Base-by-base conservation (phyloP, 2,797 vertebrate genomes). In the Austrolebias charrua region DNA sequence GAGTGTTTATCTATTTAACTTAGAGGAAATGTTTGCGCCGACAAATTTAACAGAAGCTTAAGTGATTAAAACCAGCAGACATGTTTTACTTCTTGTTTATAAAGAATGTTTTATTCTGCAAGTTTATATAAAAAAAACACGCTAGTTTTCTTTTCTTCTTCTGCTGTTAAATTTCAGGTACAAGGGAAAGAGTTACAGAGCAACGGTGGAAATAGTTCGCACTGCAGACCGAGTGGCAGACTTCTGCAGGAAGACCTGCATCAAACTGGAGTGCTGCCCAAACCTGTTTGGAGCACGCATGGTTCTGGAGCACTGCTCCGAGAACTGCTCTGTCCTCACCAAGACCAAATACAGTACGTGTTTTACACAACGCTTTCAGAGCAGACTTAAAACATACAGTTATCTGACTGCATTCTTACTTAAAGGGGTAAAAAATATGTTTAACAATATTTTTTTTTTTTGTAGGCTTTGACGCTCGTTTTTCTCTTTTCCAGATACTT, bases 281-380 rank as follows among this genome's bases (percentile, higher is more conserved):
- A 98, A 98, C 85, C 93, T 99, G 65, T 98, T 99, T 6, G 96
- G 97, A 51, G 96, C 97, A 48, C 91, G 94, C 63, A 98, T 98
- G 96, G 96, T 98, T 84, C 91, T 97, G 82, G 96, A 98, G 62
- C 95, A 88, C 68, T 98, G 97, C 88, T 96, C 97, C 0, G 97
- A 99, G 86, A 98, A 98, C 89, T 99, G 97, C 86, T 98, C 96
- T n/a, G 95, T 98, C 75, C 93, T 99, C 80, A 99, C 97, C 79
- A 99, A 99, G 93, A 98, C 97, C 71, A 98, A 98, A 93, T 99
- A 98, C 92, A 99, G 97, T 99, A 88, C 86, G 94, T 86, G 57
- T 7, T 50, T 40, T 40, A 40, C 31, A 33, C 4, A 33, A 33
- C n/a, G n/a, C n/a, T n/a, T 4, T 38, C 9, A 38, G 35, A 11